Evolutionary conservation across 2,113 vertebrate genomes (phyloP).

Genomic region (Ornithorhynchus anatinus): DNA sequence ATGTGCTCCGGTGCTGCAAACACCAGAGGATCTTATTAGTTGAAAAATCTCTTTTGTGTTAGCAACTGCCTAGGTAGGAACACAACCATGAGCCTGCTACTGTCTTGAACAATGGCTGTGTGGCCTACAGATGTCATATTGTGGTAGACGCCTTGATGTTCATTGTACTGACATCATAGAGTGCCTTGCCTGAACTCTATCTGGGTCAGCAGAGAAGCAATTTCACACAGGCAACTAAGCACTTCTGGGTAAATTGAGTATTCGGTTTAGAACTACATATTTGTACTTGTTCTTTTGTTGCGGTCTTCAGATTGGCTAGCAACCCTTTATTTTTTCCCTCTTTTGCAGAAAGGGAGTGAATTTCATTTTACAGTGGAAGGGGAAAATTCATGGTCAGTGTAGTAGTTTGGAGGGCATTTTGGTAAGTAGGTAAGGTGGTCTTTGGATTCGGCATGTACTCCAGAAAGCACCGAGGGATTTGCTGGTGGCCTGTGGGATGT

Average conservation of each 20-base stretch:
- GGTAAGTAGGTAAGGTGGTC: no score
- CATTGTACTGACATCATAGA: conserved; percentile 70
- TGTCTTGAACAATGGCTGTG: conserved; percentile 70
- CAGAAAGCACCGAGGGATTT: no score
- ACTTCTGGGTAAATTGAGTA: conserved; percentile 62
- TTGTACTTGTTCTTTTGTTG: conserved; percentile 54
- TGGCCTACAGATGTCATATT: conserved; percentile 61
- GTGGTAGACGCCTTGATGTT: conserved; percentile 72
- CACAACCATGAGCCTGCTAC: conserved; percentile 53
- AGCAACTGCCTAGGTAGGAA: conserved; percentile 58
- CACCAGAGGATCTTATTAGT: conserved; percentile 70
- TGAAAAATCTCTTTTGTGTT: conserved; percentile 68
- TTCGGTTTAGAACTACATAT: conserved; percentile 32
- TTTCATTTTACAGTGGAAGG: not conserved
- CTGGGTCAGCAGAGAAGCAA: conserved; percentile 70
- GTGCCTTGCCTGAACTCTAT: conserved; percentile 63
- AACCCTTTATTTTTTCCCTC: not conserved
- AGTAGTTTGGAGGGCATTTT: no score
- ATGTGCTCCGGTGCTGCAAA: conserved; percentile 66
- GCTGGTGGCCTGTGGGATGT: no score
- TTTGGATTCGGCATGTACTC: no score
- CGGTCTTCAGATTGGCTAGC: not conserved
- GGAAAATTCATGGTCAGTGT: no score
- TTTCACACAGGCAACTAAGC: conserved; percentile 62
- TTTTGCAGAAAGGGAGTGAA: not conserved